phyloP scores from a whole-genome alignment of 2,888 invertebrate genomes.

The Listrodromus nycthemerus region DNA sequence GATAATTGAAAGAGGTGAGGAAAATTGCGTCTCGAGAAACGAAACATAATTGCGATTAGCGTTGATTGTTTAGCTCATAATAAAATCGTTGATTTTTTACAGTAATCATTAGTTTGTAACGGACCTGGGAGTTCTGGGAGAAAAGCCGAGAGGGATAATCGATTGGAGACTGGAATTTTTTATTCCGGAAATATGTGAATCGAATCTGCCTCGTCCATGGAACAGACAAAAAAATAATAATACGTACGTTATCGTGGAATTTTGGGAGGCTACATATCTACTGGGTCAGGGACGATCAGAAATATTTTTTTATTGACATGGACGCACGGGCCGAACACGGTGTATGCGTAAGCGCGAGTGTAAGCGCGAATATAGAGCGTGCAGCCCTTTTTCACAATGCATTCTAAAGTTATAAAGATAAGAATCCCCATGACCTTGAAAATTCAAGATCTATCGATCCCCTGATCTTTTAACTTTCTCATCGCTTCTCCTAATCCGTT shows the following conservation, averaged over 20 bases:
- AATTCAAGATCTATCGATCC: slow-evolving; percentile 42
- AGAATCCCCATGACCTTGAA: slow-evolving; percentile 41
- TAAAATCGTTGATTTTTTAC: slow-evolving; percentile 60
- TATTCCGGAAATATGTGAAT: slow-evolving; percentile 39
- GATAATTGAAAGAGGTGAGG: slow-evolving; percentile 1
- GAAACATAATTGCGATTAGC: slow-evolving; percentile 64
- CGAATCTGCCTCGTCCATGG: slow-evolving; percentile 49
- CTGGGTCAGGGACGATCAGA: slow-evolving; percentile 61
- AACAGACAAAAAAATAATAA: slow-evolving; percentile 40
- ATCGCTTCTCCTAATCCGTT: slow-evolving; percentile 41
- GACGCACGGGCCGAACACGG: slow-evolving; percentile 33
- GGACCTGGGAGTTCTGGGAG: background rate
- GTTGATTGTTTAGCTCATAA: slow-evolving; percentile 58
- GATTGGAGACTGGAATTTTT: slow-evolving; percentile 31
- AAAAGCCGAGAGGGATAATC: slow-evolving; percentile 21
- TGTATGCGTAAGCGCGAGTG: slow-evolving; percentile 38
- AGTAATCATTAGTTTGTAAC: slow-evolving; percentile 37
- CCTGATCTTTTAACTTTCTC: slow-evolving; percentile 43
- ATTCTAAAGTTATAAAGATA: slow-evolving; percentile 47
- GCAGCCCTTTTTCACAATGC: slow-evolving; percentile 54
- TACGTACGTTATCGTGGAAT: slow-evolving; percentile 56
- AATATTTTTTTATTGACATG: slow-evolving; percentile 70
- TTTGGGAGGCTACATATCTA: slow-evolving; percentile 66
- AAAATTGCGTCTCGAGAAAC: slow-evolving; percentile 49
- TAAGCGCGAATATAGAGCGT: slow-evolving; percentile 45